Evolutionary conservation across 2,113 vertebrate species (phyloP).

Genomic region (Myxocyprinus asiaticus): DNA sequence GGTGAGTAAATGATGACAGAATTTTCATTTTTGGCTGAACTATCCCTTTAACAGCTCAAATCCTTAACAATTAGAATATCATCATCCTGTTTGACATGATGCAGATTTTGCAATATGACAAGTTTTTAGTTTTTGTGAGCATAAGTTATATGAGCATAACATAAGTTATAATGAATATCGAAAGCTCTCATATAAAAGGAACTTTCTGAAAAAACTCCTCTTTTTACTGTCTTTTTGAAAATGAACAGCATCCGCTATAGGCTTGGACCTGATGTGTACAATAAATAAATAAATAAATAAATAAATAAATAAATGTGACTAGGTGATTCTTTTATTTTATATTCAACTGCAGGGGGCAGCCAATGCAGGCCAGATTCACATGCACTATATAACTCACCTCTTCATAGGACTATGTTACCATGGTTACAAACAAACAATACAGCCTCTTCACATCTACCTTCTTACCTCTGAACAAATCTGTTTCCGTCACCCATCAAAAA

Average conservation of each 20-base stretch:
- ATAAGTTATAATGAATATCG: too few species aligned
- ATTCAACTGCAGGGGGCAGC: slow-evolving; percentile 32
- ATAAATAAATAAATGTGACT: not conserved
- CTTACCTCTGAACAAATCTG: slow-evolving; percentile 40
- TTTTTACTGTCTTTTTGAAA: too few species aligned
- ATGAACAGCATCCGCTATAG: too few species aligned
- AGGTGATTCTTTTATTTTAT: not conserved
- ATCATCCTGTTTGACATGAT: not conserved
- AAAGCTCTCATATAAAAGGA: too few species aligned
- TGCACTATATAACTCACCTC: slow-evolving; percentile 53
- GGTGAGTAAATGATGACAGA: too few species aligned
- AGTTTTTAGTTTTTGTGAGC: too few species aligned
- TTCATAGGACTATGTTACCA: slow-evolving; percentile 65
- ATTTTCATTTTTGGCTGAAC: too few species aligned
- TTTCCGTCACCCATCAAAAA: slow-evolving; percentile 66
- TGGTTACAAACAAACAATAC: slow-evolving; percentile 73
- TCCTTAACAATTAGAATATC: not conserved
- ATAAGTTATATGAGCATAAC: too few species aligned
- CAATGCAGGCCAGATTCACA: slow-evolving; percentile 24
- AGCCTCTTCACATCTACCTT: slow-evolving; percentile 3
- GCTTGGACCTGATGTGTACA: not conserved
- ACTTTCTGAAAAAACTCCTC: too few species aligned
- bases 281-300: not conserved
- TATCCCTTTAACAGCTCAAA: too few species aligned
- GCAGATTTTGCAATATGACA: not conserved